phyloP scores from a whole-genome alignment of 2,888 invertebrate species.

The Miltochrista miniata region DNA sequence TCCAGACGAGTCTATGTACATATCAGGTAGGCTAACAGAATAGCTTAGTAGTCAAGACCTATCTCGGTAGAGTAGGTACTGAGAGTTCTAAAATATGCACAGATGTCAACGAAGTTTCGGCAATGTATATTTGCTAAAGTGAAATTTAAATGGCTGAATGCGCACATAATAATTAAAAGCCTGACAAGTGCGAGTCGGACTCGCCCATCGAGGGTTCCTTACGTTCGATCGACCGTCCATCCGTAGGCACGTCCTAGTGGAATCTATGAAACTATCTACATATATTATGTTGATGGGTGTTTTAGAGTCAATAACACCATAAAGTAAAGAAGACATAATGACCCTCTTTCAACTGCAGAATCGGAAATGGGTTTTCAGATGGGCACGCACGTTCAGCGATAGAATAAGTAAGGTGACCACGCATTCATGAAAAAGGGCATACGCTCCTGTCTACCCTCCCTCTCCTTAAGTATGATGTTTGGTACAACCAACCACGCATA shows the following conservation, averaged over 20 bases:
- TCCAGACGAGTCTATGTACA: slow-evolving; percentile 5
- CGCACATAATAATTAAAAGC: no score
- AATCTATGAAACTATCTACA: background rate
- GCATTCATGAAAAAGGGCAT: background rate
- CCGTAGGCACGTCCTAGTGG: no score
- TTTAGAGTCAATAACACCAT: slow-evolving; percentile 33
- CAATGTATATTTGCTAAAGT: no score
- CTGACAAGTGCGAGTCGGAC: no score
- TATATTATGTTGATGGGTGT: slow-evolving; percentile 3
- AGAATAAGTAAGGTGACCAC: slow-evolving; percentile 29
- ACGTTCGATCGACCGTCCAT: no score
- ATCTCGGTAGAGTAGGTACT: background rate
- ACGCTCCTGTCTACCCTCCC: no score
- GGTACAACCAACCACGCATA: no score
- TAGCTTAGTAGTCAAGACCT: background rate
- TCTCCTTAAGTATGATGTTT: no score
- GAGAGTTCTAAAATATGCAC: background rate
- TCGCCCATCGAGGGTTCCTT: no score
- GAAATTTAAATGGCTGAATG: no score
- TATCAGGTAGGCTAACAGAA: slow-evolving; percentile 3
- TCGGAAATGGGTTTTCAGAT: slow-evolving; percentile 37
- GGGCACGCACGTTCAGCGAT: slow-evolving; percentile 39
- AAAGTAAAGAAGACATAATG: slow-evolving; percentile 38
- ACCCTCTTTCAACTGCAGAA: slow-evolving; percentile 21
- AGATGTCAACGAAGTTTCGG: background rate